Conservation (phyloP, 2,888 invertebrate genomes). For the Paralinhomoeus sp. region DNA sequence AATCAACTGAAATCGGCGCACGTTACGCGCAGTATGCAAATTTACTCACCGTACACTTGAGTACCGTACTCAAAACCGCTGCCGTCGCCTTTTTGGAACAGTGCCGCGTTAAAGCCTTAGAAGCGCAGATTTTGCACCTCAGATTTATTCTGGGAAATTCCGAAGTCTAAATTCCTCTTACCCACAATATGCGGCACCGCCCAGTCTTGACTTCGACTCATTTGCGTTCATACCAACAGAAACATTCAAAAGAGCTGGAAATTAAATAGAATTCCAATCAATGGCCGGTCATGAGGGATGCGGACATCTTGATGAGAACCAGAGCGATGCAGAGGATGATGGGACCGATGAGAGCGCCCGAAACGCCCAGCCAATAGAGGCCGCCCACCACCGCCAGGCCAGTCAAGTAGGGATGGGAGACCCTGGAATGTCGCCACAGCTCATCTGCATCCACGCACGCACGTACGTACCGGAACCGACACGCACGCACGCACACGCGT, state of each 20-base stretch:
- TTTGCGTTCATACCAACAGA: too few relatives aligned
- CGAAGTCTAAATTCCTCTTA: too few relatives aligned
- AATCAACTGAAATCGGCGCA: too few relatives aligned
- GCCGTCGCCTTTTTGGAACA: too few relatives aligned
- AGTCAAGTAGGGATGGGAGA: slow-evolving; percentile 84
- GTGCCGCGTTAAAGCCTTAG: too few relatives aligned
- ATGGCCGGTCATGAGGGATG: neutral
- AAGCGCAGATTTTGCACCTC: too few relatives aligned
- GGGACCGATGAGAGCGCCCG: slow-evolving; percentile 90
- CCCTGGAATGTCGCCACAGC: slow-evolving; percentile 37
- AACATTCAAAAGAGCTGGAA: neutral
- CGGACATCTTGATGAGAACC: slow-evolving; percentile 58
- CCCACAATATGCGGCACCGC: too few relatives aligned
- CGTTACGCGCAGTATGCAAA: too few relatives aligned
- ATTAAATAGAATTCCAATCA: neutral
- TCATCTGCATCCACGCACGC: slow-evolving; percentile 1
- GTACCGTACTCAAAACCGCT: too few relatives aligned
- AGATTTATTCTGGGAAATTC: too few relatives aligned
- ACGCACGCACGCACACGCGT: neutral
- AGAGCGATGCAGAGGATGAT: slow-evolving; percentile 75
- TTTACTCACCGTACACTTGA: too few relatives aligned
- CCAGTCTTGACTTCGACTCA: too few relatives aligned
- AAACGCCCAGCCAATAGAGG: slow-evolving; percentile 81
- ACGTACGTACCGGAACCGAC: neutral
- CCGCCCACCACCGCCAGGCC: slow-evolving; percentile 92